Conservation (phyloP, 2,888 invertebrate genomes). For the Parthenolecanium corni region DNA sequence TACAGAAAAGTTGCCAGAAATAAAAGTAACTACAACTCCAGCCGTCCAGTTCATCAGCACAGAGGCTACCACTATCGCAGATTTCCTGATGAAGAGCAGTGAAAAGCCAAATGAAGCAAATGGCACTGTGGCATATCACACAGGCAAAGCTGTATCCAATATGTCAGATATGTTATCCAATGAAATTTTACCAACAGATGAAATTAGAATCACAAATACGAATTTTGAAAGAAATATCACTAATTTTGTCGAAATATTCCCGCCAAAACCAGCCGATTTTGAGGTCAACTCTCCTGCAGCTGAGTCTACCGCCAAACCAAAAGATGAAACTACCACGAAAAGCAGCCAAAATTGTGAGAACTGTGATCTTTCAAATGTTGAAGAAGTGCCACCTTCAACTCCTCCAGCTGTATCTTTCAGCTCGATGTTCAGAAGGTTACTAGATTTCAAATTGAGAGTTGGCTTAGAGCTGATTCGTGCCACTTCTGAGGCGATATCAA, state of each 20-base stretch:
- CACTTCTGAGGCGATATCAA: conserved; percentile 54
- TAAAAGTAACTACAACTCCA: conserved; percentile 5
- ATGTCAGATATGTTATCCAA: neutral
- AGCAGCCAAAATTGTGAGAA: conserved; percentile 2
- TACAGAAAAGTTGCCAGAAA: conserved; percentile 18
- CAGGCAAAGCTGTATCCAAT: neutral
- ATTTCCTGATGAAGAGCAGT: neutral
- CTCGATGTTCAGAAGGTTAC: conserved; percentile 49
- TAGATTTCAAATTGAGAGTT: conserved; percentile 55
- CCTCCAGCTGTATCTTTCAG: conserved; percentile 38
- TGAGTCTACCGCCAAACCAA: neutral
- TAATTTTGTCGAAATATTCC: no score
- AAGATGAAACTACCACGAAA: conserved; percentile 31
- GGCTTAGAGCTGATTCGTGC: conserved; percentile 56
- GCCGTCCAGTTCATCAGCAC: neutral
- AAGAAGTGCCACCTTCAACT: neutral
- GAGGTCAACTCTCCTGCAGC: neutral
- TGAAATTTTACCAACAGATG: neutral
- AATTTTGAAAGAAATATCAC: neutral
- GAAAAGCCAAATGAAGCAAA: no score
- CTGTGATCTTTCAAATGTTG: neutral
- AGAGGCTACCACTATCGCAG: neutral
- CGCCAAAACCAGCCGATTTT: no score
- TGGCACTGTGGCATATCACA: no score
- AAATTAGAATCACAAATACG: neutral